A percentile compares a stretch with the other conserved stretches of the same genome.
Conservation (phyloP, 2,113 vertebrate genomes). For the Puntigrus tetrazona region DNA sequence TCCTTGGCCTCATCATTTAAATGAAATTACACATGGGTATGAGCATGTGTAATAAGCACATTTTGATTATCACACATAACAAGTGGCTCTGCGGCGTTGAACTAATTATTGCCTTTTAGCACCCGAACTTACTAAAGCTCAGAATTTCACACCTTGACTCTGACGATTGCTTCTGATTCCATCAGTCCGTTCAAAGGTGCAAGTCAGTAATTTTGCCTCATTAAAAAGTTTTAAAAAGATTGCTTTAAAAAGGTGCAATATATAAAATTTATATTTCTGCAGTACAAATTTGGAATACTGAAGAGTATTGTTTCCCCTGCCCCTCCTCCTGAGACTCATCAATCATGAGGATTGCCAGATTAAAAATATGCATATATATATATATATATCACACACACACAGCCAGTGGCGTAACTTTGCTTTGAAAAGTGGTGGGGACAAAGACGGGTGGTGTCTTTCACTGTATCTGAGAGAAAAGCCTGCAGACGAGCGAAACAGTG, state of each 20-base stretch:
- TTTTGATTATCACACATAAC: constrained; percentile 11
- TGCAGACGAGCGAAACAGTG: no score
- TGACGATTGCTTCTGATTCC: neutral
- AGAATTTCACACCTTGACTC: neutral
- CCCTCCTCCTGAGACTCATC: no score
- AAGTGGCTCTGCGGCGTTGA: neutral
- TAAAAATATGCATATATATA: no score
- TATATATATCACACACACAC: no score
- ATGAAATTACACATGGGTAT: neutral
- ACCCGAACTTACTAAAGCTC: neutral
- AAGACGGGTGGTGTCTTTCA: no score
- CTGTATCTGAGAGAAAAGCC: no score
- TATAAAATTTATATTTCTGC: no score
- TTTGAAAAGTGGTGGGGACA: no score
- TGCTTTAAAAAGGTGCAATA: neutral
- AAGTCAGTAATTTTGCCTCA: neutral
- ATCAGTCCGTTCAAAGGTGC: neutral
- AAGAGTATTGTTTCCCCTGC: no score
- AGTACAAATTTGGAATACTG: no score
- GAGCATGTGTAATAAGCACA: neutral
- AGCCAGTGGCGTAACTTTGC: no score
- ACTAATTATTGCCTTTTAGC: neutral
- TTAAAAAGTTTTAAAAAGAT: neutral
- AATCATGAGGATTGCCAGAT: no score
- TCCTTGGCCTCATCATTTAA: neutral